These are phyloP conservation scores for Melanostoma scalare DNA, from an alignment of 2,888 invertebrate genomes.

Conservation along the genomic window DNA sequence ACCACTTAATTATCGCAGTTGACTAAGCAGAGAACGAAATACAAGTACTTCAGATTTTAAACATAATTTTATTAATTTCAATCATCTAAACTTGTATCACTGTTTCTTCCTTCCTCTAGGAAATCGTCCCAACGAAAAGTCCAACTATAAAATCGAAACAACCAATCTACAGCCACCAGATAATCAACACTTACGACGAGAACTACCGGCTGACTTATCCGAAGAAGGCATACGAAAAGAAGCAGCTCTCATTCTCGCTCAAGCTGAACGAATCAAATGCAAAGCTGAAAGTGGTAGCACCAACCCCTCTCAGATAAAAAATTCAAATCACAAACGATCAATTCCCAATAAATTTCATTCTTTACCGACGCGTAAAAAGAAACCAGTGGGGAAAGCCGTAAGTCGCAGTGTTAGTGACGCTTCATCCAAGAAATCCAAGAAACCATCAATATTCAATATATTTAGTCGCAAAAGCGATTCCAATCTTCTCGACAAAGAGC, in stretches of 20 bases:
- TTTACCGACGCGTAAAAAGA: slow-evolving; percentile 86
- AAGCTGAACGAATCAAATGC: slow-evolving; percentile 89
- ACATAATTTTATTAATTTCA: too few relatives aligned
- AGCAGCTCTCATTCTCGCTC: slow-evolving; percentile 88
- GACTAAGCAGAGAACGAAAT: too few relatives aligned
- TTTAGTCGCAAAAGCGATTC: slow-evolving; percentile 85
- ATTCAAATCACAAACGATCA: slow-evolving; percentile 76
- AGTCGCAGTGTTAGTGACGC: slow-evolving; percentile 85
- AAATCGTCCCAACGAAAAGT: slow-evolving; percentile 79
- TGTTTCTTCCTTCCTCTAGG: slow-evolving; percentile 73
- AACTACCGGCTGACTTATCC: slow-evolving; percentile 87
- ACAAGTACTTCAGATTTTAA: too few relatives aligned
- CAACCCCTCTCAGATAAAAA: slow-evolving; percentile 78
- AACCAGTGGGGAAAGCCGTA: slow-evolving; percentile 80
- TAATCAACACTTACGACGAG: slow-evolving; percentile 81
- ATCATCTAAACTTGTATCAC: too few relatives aligned
- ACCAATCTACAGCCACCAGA: slow-evolving; percentile 78
- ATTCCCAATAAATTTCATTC: slow-evolving; percentile 85
- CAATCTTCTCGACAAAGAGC: slow-evolving; percentile 80
- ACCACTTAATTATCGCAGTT: too few relatives aligned
- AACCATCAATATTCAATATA: slow-evolving; percentile 86
- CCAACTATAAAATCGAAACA: slow-evolving; percentile 79
- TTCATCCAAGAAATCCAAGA: slow-evolving; percentile 83
- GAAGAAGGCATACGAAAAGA: slow-evolving; percentile 89
- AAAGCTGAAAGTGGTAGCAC: slow-evolving; percentile 83